Percentiles rank a stretch among this genome's conserved stretches.
Evolutionary conservation across 23 tunicate genomes (phyloP).

Genomic region (Clavelina lepadiformis): DNA sequence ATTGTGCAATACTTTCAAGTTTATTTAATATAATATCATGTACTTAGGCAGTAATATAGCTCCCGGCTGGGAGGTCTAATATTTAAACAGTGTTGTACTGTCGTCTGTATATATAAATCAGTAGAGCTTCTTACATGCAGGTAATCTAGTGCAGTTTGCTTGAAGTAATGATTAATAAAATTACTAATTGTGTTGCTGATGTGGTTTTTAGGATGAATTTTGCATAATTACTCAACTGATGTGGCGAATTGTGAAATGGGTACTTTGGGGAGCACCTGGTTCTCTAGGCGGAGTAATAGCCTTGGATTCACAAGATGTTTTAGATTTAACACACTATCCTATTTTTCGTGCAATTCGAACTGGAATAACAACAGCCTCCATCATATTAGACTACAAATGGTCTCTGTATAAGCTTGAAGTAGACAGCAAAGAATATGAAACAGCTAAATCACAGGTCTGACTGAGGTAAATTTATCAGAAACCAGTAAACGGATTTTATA

Average conservation of each 20-base stretch:
- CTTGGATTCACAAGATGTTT: conserved; percentile 20
- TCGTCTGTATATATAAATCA: too few relatives aligned
- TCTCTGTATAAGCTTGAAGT: conserved; percentile 19
- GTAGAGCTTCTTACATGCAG: too few relatives aligned
- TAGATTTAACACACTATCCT: conserved; percentile 34
- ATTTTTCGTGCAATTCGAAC: conserved; percentile 53
- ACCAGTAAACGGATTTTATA: too few relatives aligned
- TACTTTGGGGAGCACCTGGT: not conserved
- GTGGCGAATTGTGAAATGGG: conserved; percentile 18
- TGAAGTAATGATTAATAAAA: not conserved
- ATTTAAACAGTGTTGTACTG: too few relatives aligned
- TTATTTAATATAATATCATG: too few relatives aligned
- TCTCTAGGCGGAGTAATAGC: not conserved
- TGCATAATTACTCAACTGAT: too few relatives aligned
- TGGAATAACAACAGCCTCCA: conserved; percentile 39
- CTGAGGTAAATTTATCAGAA: too few relatives aligned
- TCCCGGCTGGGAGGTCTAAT: too few relatives aligned
- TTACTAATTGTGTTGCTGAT: not conserved
- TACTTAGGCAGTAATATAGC: too few relatives aligned
- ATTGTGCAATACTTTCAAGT: too few relatives aligned
- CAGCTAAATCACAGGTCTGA: conserved; percentile 59
- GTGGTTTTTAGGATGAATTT: not conserved
- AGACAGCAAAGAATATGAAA: conserved; percentile 27
- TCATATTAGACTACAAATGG: conserved; percentile 64
- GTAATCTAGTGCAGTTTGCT: not conserved